A percentile compares a stretch with the other conserved stretches of the same genome.
Conservation (phyloP, 2,797 vertebrate genomes). For the Tympanoctomys barrerae region DNA sequence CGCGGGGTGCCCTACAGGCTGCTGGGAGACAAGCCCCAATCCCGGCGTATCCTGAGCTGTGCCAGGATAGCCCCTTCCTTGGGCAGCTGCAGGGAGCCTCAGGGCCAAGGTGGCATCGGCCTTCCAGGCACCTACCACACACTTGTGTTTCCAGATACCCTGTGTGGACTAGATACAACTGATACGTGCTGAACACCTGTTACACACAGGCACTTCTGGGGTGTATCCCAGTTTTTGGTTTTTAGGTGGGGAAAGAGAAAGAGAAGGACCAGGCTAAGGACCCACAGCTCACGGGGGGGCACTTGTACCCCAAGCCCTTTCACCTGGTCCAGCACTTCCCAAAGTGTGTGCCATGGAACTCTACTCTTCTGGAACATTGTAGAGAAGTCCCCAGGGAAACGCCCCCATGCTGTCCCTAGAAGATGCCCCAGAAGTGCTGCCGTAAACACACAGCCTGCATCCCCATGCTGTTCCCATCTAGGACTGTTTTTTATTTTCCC, state of each 20-base stretch:
- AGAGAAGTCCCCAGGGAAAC: background rate
- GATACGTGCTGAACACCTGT: rapidly evolving
- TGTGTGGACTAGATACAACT: background rate
- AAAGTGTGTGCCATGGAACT: too few relatives aligned
- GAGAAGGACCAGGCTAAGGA: too few relatives aligned
- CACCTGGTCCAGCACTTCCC: background rate
- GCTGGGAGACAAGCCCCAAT: background rate
- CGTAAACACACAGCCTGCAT: rapidly evolving
- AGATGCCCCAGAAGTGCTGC: background rate
- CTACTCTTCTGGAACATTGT: background rate
- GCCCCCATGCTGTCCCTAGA: background rate
- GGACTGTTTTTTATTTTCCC: too few relatives aligned
- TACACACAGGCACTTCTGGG: rapidly evolving
- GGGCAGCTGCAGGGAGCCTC: background rate
- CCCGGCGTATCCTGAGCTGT: background rate
- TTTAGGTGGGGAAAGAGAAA: background rate
- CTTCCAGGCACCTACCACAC: rapidly evolving
- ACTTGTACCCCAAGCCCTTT: background rate
- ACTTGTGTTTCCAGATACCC: background rate
- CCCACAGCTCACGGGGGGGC: background rate
- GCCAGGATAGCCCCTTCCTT: too few relatives aligned
- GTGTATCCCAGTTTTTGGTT: rapidly evolving
- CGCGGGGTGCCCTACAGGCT: background rate
- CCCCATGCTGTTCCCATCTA: background rate
- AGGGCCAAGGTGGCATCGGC: background rate